These are phyloP conservation scores for Apoderus coryli DNA, from an alignment of 2,888 invertebrate genomes.

Conservation along the genomic window DNA sequence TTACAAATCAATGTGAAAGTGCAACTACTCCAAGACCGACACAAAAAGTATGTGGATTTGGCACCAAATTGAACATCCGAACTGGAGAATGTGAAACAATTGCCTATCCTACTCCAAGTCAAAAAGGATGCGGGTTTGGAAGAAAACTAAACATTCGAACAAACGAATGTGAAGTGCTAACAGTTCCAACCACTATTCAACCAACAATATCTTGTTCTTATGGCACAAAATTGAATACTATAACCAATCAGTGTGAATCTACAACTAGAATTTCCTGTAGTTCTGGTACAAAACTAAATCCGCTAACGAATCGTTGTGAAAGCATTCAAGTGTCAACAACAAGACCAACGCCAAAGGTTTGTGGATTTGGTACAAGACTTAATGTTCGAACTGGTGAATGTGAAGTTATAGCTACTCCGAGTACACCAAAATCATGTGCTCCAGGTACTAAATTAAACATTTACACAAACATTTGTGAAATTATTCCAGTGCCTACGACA, in stretches of 20 bases:
- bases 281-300: neutral
- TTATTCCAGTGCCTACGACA: conserved; percentile 13
- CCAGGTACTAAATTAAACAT: conserved; percentile 21
- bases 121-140: conserved; percentile 29
- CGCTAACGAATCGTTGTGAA: neutral
- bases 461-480: conserved; percentile 21
- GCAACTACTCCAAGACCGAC: conserved; percentile 23
- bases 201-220: conserved; percentile 8
- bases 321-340: no score
- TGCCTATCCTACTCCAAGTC: conserved; percentile 7
- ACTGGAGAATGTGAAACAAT: neutral
- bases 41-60: conserved; percentile 32
- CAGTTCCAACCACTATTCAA: conserved; percentile 1
- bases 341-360: conserved; percentile 12
- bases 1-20: conserved; percentile 18
- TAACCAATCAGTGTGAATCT: conserved; percentile 11
- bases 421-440: conserved; percentile 30
- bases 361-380: conserved; percentile 9
- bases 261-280: neutral
- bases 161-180: conserved; percentile 18
- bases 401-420: conserved; percentile 17
- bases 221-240: conserved; percentile 8
- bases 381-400: conserved; percentile 3
- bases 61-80: conserved; percentile 20
- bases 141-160: conserved; percentile 16